A percentile compares a stretch with the other conserved stretches of the same genome.
Conservation (phyloP, 2,797 vertebrate species). For the Darevskia nairensis region DNA sequence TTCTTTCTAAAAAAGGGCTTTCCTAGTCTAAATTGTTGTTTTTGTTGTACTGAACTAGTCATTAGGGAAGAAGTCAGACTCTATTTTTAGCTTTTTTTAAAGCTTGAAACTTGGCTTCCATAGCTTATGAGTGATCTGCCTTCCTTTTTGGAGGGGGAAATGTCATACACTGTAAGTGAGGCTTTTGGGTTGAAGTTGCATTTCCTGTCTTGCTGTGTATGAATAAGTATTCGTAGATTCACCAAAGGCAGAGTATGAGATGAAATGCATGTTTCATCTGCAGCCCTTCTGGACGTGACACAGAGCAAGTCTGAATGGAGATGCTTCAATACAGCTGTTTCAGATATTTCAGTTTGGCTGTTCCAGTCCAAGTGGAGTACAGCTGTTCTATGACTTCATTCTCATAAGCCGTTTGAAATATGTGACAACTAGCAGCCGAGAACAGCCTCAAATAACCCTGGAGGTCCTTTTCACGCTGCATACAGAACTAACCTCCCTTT, state of each 20-base stretch:
- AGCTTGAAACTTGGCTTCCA: not conserved
- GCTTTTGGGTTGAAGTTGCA: not conserved
- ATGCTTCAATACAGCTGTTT: conserved; percentile 10
- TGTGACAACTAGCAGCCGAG: not conserved
- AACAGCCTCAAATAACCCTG: not conserved
- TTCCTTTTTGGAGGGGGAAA: not conserved
- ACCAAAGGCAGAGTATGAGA: not conserved
- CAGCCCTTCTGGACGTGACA: not conserved
- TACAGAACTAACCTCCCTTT: not conserved
- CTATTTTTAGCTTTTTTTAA: conserved; percentile 4
- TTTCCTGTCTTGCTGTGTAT: conserved; percentile 6
- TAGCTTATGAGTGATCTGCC: not conserved
- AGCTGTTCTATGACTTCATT: not conserved
- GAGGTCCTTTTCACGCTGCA: conserved; percentile 16
- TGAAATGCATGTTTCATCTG: conserved; percentile 12
- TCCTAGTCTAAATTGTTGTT: not conserved
- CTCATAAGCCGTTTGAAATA: not conserved
- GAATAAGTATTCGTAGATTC: not conserved
- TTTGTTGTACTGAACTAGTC: not conserved
- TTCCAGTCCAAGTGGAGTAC: not conserved
- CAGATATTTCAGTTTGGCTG: conserved; percentile 27
- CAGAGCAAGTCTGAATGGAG: not conserved
- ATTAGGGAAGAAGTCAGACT: not conserved
- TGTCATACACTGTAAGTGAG: not conserved
- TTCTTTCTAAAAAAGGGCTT: conserved; percentile 34